Evolutionary conservation across 2,113 vertebrate species (phyloP).

Genomic region (Phainopepla nitens): DNA sequence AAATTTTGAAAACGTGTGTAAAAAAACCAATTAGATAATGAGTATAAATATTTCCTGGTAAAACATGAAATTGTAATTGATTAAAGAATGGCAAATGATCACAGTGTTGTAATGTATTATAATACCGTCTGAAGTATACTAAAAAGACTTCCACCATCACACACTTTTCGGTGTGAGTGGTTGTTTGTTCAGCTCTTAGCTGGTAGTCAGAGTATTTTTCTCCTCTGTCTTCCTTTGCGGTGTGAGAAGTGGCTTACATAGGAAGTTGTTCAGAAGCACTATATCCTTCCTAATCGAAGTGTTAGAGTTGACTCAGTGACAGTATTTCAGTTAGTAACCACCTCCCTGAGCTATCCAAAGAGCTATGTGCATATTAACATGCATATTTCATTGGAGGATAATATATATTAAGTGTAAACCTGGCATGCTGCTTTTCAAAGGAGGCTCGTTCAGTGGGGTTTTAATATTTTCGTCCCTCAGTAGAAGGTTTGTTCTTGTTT

Average conservation of each 20-base stretch:
- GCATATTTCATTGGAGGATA: not conserved
- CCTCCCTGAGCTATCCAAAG: not conserved
- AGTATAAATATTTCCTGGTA: not conserved
- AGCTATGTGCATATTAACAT: not conserved
- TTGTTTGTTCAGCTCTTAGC: not conserved
- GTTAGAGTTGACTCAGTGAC: not conserved
- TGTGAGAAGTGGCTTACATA: not conserved
- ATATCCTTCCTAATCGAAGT: not conserved
- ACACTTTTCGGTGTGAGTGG: not conserved
- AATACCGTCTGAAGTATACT: not conserved
- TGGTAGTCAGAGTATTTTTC: not conserved
- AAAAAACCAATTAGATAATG: not conserved
- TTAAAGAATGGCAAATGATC: not conserved
- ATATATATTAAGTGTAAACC: not conserved
- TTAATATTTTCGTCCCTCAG: not conserved
- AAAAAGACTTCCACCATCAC: not conserved
- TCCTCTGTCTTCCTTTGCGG: not conserved
- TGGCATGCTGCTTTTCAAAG: not conserved
- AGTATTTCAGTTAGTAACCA: not conserved
- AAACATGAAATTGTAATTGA: not conserved
- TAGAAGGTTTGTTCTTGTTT: not conserved
- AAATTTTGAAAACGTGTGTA: not conserved
- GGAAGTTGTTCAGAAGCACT: not conserved
- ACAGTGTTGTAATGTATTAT: not conserved
- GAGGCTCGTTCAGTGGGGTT: not conserved